These are phyloP conservation scores for Charadrius vociferus DNA, from an alignment of 2,113 vertebrate species.

Conservation along the genomic window DNA sequence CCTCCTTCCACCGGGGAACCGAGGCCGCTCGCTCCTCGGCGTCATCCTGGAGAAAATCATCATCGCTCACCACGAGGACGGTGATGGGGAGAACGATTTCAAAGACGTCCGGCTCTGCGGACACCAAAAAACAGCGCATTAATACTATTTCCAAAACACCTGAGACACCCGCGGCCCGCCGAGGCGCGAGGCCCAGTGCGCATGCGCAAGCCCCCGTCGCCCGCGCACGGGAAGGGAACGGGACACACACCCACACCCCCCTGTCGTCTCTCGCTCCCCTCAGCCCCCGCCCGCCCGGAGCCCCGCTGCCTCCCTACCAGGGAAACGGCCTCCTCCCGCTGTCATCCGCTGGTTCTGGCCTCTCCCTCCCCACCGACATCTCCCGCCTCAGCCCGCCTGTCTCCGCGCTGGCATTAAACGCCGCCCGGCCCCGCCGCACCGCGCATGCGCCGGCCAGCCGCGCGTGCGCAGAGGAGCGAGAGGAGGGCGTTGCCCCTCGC, in stretches of 20 bases:
- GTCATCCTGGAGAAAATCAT: background rate
- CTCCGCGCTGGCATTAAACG: rapidly evolving
- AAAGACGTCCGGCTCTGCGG: slow-evolving; percentile 9
- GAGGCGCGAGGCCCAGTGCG: background rate
- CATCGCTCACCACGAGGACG: background rate
- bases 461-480: rapidly evolving
- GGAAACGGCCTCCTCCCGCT: background rate
- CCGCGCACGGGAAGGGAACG: rapidly evolving
- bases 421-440: rapidly evolving
- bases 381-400: rapidly evolving
- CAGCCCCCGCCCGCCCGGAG: background rate
- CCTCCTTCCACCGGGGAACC: rapidly evolving
- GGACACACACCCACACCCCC: too few relatives aligned
- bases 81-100: slow-evolving; percentile 31
- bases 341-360: background rate
- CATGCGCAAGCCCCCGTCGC: rapidly evolving
- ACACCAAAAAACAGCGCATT: rapidly evolving
- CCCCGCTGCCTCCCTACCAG: background rate
- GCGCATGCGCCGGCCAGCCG: background rate
- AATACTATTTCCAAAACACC: rapidly evolving
- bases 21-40: background rate
- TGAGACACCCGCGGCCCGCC: rapidly evolving
- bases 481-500: rapidly evolving
- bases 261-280: rapidly evolving
- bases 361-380: background rate